Evolutionary conservation across 2,888 invertebrate genomes (phyloP).

Genomic region (Caenorhabditis sulstoni): DNA sequence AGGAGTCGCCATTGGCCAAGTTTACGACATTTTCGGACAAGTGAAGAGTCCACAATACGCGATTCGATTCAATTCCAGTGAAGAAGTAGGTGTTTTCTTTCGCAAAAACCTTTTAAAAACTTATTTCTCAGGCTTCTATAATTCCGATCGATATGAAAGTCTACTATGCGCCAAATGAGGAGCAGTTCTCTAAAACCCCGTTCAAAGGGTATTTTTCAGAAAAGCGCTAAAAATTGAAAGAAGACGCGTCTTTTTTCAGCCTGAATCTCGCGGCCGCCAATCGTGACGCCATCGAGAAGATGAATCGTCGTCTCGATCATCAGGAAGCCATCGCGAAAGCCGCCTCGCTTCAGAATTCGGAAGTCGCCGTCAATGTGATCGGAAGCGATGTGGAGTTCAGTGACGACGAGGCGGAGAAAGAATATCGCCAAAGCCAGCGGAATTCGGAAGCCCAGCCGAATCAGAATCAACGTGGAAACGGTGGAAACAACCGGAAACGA

Average conservation of each 20-base stretch:
- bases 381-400: conserved; percentile 60
- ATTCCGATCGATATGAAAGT: conserved; percentile 53
- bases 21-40: conserved; percentile 62
- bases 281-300: conserved; percentile 12
- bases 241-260: conserved; percentile 4
- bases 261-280: conserved; percentile 50
- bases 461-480: background rate
- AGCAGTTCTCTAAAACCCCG: conserved; percentile 51
- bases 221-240: background rate
- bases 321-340: conserved; percentile 28
- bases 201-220: conserved; percentile 45
- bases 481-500: conserved; percentile 20
- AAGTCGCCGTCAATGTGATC: background rate
- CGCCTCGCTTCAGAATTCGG: background rate
- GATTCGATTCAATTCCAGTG: conserved; percentile 54
- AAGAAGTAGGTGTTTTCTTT: conserved; percentile 26
- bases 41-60: conserved; percentile 56
- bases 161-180: conserved; percentile 55
- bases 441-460: background rate
- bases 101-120: background rate
- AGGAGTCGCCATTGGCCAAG: conserved; percentile 42
- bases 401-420: conserved; percentile 58
- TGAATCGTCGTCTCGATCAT: conserved; percentile 49
- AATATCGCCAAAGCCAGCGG: background rate
- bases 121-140: conserved; percentile 37